Base-by-base conservation (phyloP, 2,113 vertebrate species). In the Tympanuchus pallidicinctus region DNA sequence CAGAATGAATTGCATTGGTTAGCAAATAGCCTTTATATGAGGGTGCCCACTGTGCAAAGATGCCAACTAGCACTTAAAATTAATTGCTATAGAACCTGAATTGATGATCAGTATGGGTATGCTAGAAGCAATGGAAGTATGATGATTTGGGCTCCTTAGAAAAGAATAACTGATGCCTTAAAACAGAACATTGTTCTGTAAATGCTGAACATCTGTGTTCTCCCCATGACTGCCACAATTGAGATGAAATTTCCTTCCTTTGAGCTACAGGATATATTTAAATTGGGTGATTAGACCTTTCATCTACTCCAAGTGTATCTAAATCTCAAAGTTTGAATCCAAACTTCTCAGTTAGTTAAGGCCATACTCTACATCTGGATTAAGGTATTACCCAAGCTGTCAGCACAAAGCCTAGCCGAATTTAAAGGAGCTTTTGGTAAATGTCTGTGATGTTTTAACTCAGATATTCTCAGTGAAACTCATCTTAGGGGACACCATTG, bases 171-270 rank as follows among this genome's bases (percentile, higher is more conserved):
- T 0, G 0, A 69, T 82, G 32, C n/a, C 63, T 87, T 92, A 82
- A 86, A 92, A 43, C 24, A 82, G 24, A 94, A 87, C 4, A 13
- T 85, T 87, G 24, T 87, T 89, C 57, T 85, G 59, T 40, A 72
- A 89, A 85, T 30, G 20, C 10, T 65, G 48, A 92, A 92, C 66
- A 85, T 84, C 78, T 93, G 36, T 85, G 57, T 85, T 93, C 61
- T 92, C 71, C 54, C 84, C 65, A n/a, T 79, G 87, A 57, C 57
- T 82, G 54, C 40, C 34, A 72, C 43, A 82, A 19, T 0, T 4
- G 8, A 69, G 66, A 78, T 32, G 38, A 94, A 30, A 61, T 69
- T 85, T 87, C 71, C 74, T 69, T 43, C 52, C 81, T 82, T 18
- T 69, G 27, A 52, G 82, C 72, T 82, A 11, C 47, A 92, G 47